A percentile compares a stretch with the other conserved stretches of the same genome.
Conservation (phyloP, 2,113 vertebrate species). For the Arenaria interpres region DNA sequence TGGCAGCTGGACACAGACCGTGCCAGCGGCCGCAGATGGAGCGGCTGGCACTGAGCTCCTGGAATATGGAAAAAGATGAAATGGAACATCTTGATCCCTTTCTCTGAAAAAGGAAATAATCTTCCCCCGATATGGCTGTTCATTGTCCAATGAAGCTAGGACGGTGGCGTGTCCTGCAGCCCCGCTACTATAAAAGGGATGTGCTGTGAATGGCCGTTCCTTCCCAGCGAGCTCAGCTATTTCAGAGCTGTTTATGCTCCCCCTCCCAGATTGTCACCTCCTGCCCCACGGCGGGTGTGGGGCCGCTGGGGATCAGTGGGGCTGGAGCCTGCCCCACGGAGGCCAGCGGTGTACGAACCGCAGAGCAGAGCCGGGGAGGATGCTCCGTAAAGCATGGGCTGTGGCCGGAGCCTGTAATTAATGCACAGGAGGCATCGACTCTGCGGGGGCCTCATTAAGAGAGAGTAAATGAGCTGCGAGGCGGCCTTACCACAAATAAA, state of each 20-base stretch:
- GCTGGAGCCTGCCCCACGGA: rapidly evolving
- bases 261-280: rapidly evolving
- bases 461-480: neutral
- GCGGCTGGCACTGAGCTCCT: neutral
- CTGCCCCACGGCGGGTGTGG: rapidly evolving
- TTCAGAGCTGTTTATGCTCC: neutral
- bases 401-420: neutral
- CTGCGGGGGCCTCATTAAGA: neutral
- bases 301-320: neutral
- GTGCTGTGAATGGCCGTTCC: neutral
- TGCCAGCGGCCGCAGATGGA: neutral
- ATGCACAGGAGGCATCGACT: neutral
- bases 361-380: neutral
- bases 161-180: neutral
- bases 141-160: rapidly evolving
- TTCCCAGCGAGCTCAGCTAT: neutral
- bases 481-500: neutral
- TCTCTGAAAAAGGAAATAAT: neutral
- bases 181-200: neutral
- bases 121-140: neutral
- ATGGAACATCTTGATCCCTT: neutral
- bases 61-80: neutral
- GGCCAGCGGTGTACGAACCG: rapidly evolving
- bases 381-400: neutral
- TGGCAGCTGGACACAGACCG: neutral